These are phyloP conservation scores for Cheiracanthium punctorium DNA, from an alignment of 2,888 invertebrate genomes.

Conservation along the genomic window DNA sequence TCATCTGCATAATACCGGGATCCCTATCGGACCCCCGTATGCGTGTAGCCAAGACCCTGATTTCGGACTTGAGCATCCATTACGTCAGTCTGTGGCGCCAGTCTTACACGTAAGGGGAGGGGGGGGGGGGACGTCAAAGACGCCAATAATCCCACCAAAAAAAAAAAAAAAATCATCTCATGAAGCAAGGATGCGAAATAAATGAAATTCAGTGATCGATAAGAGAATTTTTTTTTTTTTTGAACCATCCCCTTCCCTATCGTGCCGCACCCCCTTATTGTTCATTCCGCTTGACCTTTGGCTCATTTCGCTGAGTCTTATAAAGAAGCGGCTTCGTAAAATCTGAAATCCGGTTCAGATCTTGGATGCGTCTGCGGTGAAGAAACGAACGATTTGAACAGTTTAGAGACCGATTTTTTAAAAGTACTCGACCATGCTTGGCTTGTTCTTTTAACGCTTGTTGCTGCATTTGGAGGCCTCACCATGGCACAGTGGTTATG, in stretches of 20 bases:
- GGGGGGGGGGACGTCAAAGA: not conserved
- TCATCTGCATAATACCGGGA: not conserved
- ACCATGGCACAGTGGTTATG: no score
- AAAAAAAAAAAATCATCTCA: no score
- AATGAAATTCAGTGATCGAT: conserved; percentile 6
- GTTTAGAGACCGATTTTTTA: no score
- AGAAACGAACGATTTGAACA: no score
- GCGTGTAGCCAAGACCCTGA: not conserved
- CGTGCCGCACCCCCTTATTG: not conserved
- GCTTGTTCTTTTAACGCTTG: no score
- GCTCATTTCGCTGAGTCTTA: not conserved
- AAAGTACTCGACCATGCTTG: no score
- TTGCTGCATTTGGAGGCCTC: no score
- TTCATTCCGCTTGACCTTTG: not conserved
- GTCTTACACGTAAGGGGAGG: not conserved
- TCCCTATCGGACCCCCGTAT: not conserved
- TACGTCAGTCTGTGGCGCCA: not conserved
- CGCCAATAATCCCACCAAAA: not conserved
- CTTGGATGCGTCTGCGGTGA: no score
- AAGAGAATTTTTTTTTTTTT: not conserved
- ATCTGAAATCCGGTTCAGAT: not conserved
- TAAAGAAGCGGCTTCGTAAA: no score
- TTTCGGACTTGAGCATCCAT: not conserved
- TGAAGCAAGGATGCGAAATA: not conserved
- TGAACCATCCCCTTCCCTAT: no score